These are phyloP conservation scores for Microctonus hyperodae DNA, from an alignment of 2,888 invertebrate species.

Conservation along the genomic window DNA sequence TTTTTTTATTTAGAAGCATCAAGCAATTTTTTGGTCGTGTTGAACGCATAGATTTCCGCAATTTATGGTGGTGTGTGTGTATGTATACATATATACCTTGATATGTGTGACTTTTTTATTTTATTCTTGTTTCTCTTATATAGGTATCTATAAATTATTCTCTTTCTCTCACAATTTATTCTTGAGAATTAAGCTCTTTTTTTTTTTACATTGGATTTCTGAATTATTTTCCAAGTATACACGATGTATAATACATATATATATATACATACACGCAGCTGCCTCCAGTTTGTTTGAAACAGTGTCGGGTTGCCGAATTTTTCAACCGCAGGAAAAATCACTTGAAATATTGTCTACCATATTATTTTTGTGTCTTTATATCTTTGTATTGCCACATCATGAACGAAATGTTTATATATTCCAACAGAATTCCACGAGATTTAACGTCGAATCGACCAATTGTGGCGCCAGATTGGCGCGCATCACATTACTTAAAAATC, in stretches of 20 bases:
- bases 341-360: background rate
- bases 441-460: slow-evolving; percentile 15
- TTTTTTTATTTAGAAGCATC: slow-evolving; percentile 25
- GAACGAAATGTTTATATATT: slow-evolving; percentile 7
- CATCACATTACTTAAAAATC: slow-evolving; percentile 15
- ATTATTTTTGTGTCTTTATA: slow-evolving; percentile 3
- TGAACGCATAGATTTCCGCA: slow-evolving; percentile 26
- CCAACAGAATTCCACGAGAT: slow-evolving; percentile 12
- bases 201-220: background rate
- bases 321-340: background rate
- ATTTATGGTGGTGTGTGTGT: slow-evolving; percentile 12
- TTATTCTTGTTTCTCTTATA: background rate
- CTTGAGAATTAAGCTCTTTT: background rate
- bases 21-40: slow-evolving; percentile 25
- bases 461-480: slow-evolving; percentile 4
- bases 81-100: background rate
- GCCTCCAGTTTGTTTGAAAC: background rate
- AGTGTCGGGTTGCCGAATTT: background rate
- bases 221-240: slow-evolving; percentile 10
- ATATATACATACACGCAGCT: background rate
- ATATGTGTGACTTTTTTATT: background rate
- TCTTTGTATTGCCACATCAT: background rate
- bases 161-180: background rate
- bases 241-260: no score
- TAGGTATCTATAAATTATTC: background rate